Evolutionary conservation across 1,140 invertebrate genomes (phyloP).

Genomic region (Saccostrea glomerata): DNA sequence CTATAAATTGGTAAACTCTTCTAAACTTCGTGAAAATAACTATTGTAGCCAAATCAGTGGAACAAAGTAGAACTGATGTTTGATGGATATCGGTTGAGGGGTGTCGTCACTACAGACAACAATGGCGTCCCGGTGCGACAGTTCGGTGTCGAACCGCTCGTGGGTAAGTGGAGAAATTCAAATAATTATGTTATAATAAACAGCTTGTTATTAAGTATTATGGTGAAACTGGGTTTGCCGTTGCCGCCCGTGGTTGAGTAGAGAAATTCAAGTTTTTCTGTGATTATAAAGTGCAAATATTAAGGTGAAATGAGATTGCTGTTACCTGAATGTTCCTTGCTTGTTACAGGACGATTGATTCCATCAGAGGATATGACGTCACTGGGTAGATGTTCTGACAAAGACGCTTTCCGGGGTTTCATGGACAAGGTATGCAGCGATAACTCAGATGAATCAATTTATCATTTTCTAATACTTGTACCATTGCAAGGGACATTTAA

Average conservation of each 20-base stretch:
- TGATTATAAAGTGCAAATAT: too few relatives aligned
- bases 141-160: background rate
- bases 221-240: too few relatives aligned
- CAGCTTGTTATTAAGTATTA: too few relatives aligned
- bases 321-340: background rate
- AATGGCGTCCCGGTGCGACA: background rate
- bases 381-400: constrained; percentile 6
- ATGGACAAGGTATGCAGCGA: background rate
- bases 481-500: too few relatives aligned
- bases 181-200: too few relatives aligned
- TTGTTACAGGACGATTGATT: constrained; percentile 14
- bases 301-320: too few relatives aligned
- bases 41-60: background rate
- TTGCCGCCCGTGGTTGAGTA: too few relatives aligned
- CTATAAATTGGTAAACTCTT: background rate
- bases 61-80: constrained; percentile 3
- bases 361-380: background rate
- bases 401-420: background rate
- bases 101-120: background rate
- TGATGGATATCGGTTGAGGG: background rate
- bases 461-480: too few relatives aligned
- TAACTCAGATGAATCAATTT: too few relatives aligned
- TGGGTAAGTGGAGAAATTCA: background rate
- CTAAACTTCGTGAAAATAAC: background rate
- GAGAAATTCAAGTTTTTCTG: too few relatives aligned